Conservation (phyloP, 2,888 invertebrate species). For the Lasioglossum oenotherae region DNA sequence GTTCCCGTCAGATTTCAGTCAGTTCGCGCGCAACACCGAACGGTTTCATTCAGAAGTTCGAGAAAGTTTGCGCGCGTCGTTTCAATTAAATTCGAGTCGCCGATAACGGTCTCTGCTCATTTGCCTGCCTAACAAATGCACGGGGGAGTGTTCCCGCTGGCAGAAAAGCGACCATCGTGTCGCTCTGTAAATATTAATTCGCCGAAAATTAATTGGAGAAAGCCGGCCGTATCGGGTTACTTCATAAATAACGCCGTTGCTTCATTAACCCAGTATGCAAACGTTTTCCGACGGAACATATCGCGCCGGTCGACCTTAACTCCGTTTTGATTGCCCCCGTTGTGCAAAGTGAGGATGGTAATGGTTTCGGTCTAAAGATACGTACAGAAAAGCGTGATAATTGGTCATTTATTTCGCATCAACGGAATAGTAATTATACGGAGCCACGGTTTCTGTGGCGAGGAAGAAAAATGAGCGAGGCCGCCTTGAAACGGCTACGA, state of each 20-base stretch:
- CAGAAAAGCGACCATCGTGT: not conserved
- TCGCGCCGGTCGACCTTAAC: not conserved
- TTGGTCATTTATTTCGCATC: not conserved
- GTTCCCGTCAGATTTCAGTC: not conserved
- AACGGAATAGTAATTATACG: not conserved
- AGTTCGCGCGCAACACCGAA: not conserved
- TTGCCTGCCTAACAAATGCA: not conserved
- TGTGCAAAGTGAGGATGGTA: not conserved
- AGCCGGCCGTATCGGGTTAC: not conserved
- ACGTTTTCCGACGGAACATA: not conserved
- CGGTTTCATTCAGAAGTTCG: not conserved
- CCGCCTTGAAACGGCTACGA: not conserved
- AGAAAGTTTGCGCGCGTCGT: not conserved
- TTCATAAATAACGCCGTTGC: not conserved
- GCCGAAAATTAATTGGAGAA: not conserved
- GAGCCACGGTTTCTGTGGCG: not conserved
- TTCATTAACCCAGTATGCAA: conserved; percentile 7
- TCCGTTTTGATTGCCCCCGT: conserved; percentile 1
- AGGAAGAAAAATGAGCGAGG: not conserved
- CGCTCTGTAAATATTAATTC: not conserved
- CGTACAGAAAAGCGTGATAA: not conserved
- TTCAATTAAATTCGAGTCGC: not conserved
- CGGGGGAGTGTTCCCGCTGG: not conserved
- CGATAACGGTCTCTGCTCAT: not conserved
- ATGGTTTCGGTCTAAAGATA: not conserved